Percentiles rank a stretch among this genome's conserved stretches.
These are phyloP conservation scores for Psilopogon haemacephalus DNA, from an alignment of 2,113 vertebrate genomes.

Conservation along the genomic window DNA sequence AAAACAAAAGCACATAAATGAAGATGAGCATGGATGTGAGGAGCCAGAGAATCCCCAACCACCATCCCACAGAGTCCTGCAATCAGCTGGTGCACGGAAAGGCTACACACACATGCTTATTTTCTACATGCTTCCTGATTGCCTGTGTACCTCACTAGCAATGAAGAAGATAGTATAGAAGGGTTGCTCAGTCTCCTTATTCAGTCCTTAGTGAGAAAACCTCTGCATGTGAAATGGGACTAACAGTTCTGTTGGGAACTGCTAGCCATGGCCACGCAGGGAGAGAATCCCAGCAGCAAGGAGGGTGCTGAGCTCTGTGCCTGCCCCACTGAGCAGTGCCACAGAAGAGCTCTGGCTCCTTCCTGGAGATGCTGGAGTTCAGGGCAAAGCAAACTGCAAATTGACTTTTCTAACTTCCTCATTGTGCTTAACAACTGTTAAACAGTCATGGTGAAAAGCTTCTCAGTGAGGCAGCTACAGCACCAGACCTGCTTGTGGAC, in stretches of 20 bases:
- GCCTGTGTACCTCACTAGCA: too few relatives aligned
- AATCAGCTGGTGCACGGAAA: not conserved
- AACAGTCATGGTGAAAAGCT: not conserved
- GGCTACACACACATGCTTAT: not conserved
- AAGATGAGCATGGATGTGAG: not conserved
- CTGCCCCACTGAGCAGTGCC: not conserved
- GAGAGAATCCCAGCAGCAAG: not conserved
- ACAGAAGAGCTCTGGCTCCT: not conserved
- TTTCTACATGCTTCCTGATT: not conserved
- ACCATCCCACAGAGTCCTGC: not conserved
- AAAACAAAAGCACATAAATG: not conserved
- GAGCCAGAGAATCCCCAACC: not conserved
- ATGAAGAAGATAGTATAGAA: not conserved
- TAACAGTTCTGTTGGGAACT: not conserved
- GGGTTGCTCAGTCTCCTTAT: not conserved
- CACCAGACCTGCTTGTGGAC: fast-evolving
- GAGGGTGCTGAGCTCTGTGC: not conserved
- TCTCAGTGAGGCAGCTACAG: not conserved
- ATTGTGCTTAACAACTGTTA: fast-evolving
- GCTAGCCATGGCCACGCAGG: fast-evolving
- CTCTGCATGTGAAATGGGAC: fast-evolving
- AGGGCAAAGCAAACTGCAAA: not conserved
- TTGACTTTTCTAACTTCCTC: not conserved
- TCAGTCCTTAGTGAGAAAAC: not conserved
- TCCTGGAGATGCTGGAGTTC: not conserved